phyloP scores from a whole-genome alignment of 2,797 vertebrate species.

The Taenioides sp. region DNA sequence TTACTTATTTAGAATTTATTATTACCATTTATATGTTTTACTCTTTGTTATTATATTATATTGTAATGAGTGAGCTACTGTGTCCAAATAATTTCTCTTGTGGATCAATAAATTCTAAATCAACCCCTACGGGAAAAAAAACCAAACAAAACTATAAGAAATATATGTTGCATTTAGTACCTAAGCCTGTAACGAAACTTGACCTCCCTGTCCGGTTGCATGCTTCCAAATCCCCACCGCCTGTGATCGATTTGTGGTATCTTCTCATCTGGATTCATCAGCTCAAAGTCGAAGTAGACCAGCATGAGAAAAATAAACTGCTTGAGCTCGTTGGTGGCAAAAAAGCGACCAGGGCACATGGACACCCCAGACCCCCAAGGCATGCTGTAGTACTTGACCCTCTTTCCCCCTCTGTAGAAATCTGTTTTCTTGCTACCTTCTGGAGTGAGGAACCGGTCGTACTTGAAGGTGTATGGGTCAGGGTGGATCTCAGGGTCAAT shows the following conservation, averaged over 20 bases:
- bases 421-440: constrained; percentile 79
- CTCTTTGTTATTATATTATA: too few relatives aligned
- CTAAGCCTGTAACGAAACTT: constrained; percentile 10
- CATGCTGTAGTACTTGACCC: constrained; percentile 86
- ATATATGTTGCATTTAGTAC: neutral
- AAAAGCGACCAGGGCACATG: constrained; percentile 89
- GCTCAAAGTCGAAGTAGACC: constrained; percentile 85
- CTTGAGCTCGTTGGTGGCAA: constrained; percentile 87
- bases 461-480: constrained; percentile 83
- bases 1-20: too few relatives aligned
- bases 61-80: too few relatives aligned
- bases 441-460: constrained; percentile 84
- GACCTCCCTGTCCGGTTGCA: constrained; percentile 74
- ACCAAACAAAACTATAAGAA: too few relatives aligned
- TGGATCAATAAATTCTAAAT: neutral
- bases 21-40: too few relatives aligned
- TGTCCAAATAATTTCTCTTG: too few relatives aligned
- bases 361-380: constrained; percentile 88
- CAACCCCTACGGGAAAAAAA: neutral
- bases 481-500: constrained; percentile 86
- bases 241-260: constrained; percentile 76
- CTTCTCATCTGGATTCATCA: constrained; percentile 72
- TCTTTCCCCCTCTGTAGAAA: constrained; percentile 86
- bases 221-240: constrained; percentile 86
- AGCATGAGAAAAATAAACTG: constrained; percentile 88